phyloP scores from a whole-genome alignment of 1,140 invertebrate species.

The Anoplophora glabripennis region DNA sequence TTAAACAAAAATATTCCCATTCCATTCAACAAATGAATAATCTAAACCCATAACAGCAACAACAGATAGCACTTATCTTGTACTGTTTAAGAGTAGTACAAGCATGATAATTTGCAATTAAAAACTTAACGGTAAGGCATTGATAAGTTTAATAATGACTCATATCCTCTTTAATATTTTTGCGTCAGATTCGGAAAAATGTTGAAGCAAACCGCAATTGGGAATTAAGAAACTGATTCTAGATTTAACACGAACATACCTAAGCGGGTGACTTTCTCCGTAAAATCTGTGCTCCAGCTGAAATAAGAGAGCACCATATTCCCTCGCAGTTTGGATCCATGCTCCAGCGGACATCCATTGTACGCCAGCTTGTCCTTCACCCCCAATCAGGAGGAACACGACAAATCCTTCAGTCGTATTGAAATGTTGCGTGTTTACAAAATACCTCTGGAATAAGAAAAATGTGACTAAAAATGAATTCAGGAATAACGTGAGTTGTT shows the following conservation, averaged over 20 bases:
- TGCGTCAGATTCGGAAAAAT: neutral
- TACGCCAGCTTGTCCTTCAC: slow-evolving; percentile 64
- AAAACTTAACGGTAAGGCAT: no score
- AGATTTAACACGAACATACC: slow-evolving; percentile 1
- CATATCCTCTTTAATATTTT: no score
- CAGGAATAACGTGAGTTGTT: no score
- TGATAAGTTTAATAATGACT: no score
- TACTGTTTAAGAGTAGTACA: no score
- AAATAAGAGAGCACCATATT: slow-evolving; percentile 78
- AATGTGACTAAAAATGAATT: slow-evolving; percentile 9
- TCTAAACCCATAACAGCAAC: no score
- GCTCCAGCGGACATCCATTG: slow-evolving; percentile 82
- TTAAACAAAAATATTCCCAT: neutral
- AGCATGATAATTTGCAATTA: no score
- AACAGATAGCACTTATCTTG: no score
- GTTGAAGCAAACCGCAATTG: slow-evolving; percentile 1
- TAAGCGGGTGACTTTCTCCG: slow-evolving; percentile 80
- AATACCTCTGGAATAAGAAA: slow-evolving; percentile 70
- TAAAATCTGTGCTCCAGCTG: slow-evolving; percentile 90
- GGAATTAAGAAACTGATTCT: neutral
- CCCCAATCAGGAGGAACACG: slow-evolving; percentile 85
- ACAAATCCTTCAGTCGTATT: slow-evolving; percentile 55
- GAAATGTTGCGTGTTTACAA: slow-evolving; percentile 71
- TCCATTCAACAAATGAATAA: neutral
- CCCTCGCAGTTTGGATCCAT: slow-evolving; percentile 79